phyloP scores from a whole-genome alignment of 1,140 invertebrate species.

The Rhagoletis zephyria region DNA sequence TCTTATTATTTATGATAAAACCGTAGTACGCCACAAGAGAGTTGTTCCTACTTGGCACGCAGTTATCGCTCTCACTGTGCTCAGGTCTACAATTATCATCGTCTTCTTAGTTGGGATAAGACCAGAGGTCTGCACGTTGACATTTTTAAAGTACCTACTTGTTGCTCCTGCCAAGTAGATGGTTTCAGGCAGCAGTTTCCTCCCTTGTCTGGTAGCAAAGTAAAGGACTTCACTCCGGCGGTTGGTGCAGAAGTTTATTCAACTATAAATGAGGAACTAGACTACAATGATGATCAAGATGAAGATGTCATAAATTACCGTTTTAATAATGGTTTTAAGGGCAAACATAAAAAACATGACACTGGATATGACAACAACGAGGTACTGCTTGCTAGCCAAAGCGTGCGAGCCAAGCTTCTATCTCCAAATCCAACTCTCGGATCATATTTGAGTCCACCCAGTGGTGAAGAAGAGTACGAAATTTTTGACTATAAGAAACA shows the following conservation, averaged over 20 bases:
- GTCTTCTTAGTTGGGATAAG: slow-evolving; percentile 88
- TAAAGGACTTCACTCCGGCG: slow-evolving; percentile 65
- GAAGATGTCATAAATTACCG: slow-evolving; percentile 64
- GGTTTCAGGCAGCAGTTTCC: slow-evolving; percentile 81
- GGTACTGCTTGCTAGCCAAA: slow-evolving; percentile 64
- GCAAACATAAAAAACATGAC: slow-evolving; percentile 51
- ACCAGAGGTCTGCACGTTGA: slow-evolving; percentile 87
- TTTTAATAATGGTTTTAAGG: slow-evolving; percentile 20
- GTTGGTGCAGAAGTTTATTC: slow-evolving; percentile 53
- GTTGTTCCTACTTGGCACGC: slow-evolving; percentile 85
- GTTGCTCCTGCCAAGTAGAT: slow-evolving; percentile 87
- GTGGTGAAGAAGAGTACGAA: slow-evolving; percentile 60
- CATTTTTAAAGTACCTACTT: slow-evolving; percentile 89
- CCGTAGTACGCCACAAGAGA: slow-evolving; percentile 81
- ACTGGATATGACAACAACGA: slow-evolving; percentile 64
- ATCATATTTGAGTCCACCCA: slow-evolving; percentile 68
- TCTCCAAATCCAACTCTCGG: slow-evolving; percentile 64
- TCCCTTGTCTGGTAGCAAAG: slow-evolving; percentile 69
- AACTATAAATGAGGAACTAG: slow-evolving; percentile 63
- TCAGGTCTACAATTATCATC: slow-evolving; percentile 89
- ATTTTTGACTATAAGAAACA: slow-evolving; percentile 60
- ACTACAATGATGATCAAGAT: slow-evolving; percentile 68
- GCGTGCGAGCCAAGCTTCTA: slow-evolving; percentile 64
- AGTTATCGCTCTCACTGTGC: slow-evolving; percentile 87
- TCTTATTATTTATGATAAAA: slow-evolving; percentile 23